These are phyloP conservation scores for Saccostrea echinata DNA, from an alignment of 1,140 invertebrate genomes.

Conservation along the genomic window DNA sequence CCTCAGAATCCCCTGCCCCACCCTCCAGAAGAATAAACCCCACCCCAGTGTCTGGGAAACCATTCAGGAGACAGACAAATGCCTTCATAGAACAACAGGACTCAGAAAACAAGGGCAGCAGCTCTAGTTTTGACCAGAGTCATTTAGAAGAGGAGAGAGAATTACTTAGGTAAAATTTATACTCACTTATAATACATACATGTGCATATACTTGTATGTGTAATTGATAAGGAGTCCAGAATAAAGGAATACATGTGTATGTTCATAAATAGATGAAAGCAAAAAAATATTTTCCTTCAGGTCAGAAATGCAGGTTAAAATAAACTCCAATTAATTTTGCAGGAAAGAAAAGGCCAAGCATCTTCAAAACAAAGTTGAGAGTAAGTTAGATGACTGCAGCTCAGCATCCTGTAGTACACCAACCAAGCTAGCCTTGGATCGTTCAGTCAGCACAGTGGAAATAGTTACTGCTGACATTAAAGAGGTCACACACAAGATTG, in stretches of 20 bases:
- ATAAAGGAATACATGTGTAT: background rate
- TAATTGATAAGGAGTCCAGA: background rate
- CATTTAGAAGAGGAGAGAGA: slow-evolving; percentile 59
- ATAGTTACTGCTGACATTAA: slow-evolving; percentile 57
- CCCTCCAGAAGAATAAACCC: slow-evolving; percentile 63
- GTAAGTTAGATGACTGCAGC: background rate
- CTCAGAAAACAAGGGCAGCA: background rate
- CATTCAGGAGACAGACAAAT: slow-evolving; percentile 23
- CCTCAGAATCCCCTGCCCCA: background rate
- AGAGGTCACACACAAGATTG: slow-evolving; percentile 77
- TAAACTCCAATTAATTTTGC: slow-evolving; percentile 36
- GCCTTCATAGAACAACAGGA: slow-evolving; percentile 18
- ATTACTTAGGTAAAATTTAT: slow-evolving; percentile 59
- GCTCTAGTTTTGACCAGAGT: background rate
- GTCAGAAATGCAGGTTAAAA: background rate
- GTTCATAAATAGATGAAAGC: background rate
- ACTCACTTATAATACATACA: background rate
- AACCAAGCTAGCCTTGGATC: slow-evolving; percentile 59
- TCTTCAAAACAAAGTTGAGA: slow-evolving; percentile 50
- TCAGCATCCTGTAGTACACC: slow-evolving; percentile 57
- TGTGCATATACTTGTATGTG: background rate
- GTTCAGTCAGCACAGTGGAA: slow-evolving; percentile 63
- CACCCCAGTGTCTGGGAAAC: slow-evolving; percentile 53
- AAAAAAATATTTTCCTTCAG: background rate
- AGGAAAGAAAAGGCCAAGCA: slow-evolving; percentile 65